Base-by-base conservation (phyloP, 2,888 invertebrate genomes). In the Saturnia japonica region DNA sequence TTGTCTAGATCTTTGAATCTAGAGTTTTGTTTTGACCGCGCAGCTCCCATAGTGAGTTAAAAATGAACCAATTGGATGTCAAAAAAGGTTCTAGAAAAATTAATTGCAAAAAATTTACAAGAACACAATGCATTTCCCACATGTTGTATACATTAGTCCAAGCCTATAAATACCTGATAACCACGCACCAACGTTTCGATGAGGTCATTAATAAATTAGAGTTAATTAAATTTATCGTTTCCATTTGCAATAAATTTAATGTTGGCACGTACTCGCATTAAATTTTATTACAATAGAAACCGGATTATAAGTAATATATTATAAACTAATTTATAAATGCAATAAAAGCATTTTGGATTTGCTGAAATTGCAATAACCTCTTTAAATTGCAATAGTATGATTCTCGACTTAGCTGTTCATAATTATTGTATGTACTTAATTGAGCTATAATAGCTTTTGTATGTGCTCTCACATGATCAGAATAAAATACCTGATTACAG, bases 221-320 rank as follows among this genome's bases (percentile, higher is more conserved):
- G 54, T 40, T 64, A 70, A 68, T 64, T 62, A 70, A 54, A 28
- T 54, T 40, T 34, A 68, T 68, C 45, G 54, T 62, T 45, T 68
- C 64, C 68, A 70, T 72, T 72, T 70, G 72, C 70, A 71, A 71
- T 71, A 71, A 71, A 71, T 68, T 68, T 47, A 14, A 40, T 62
- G 57, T 67, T 22, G 43, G 45, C 34, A 62, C n/a, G 62, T 45
- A 22, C 68, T 64, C 40, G 14, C 42, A 40, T 64, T 47, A 62
- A 71, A 64, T 51, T 25, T 12, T 25, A 57, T 57, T 57, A 25
- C 25, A 14, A 57, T 57, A 57, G 64, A 40, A 40, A 64, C 0
- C 19, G 16, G 40, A 64, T 19, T 64, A 64, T 62, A 34, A 28
- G 16, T 6, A 40, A n/a, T n/a, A n/a, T n/a, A n/a, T n/a, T n/a